These are phyloP conservation scores for Bos taurus DNA, from an alignment of 2,113 vertebrate species.

Conservation along the genomic window DNA sequence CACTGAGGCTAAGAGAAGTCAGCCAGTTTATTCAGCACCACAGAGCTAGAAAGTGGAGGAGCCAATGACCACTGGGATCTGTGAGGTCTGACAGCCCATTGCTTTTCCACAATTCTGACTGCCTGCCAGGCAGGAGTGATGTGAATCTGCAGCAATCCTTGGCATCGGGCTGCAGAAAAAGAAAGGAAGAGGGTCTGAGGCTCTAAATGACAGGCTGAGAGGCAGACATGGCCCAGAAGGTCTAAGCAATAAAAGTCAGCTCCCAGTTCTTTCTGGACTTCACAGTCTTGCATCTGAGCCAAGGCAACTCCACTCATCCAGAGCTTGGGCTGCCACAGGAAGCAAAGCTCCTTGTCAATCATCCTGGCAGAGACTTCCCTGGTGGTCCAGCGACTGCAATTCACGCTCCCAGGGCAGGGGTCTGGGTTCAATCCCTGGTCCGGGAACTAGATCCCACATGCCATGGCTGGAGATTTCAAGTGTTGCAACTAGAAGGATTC, in stretches of 20 bases:
- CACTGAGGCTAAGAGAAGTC: not conserved
- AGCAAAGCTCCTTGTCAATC: not conserved
- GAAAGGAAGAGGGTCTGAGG: no score
- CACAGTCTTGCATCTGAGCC: not conserved
- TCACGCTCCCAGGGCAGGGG: not conserved
- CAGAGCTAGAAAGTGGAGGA: not conserved
- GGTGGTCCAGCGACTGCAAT: not conserved
- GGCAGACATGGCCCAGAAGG: not conserved
- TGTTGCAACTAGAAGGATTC: not conserved
- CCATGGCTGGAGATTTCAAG: not conserved
- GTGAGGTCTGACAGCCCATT: not conserved
- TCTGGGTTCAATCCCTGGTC: not conserved
- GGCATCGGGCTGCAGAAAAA: not conserved
- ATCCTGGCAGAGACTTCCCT: not conserved
- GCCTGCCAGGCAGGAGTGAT: not conserved
- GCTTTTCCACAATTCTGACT: not conserved
- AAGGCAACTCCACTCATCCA: not conserved
- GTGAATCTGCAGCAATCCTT: fast-evolving
- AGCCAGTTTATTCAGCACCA: not conserved
- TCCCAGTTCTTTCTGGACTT: not conserved
- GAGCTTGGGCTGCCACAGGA: no score
- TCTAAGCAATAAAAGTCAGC: not conserved
- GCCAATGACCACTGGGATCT: fast-evolving
- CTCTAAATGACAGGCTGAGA: not conserved
- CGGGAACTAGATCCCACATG: not conserved